A percentile compares a stretch with the other conserved stretches of the same genome.
Conservation (phyloP, 2,113 vertebrate genomes). For the Nestor notabilis region DNA sequence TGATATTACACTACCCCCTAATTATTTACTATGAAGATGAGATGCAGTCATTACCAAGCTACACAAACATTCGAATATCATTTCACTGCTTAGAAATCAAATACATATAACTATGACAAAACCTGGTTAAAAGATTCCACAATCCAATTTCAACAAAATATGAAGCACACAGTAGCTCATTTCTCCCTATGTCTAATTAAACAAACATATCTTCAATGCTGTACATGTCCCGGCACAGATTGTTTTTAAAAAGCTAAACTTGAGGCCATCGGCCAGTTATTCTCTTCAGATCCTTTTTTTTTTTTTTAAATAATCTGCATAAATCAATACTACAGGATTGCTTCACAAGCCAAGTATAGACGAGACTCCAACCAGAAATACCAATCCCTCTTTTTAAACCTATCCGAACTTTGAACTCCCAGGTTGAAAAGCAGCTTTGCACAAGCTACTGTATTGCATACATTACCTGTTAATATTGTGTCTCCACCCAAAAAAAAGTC, state of each 20-base stretch:
- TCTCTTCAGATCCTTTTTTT: not conserved
- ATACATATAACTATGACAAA: not conserved
- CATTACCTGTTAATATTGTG: not conserved
- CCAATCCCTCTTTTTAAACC: not conserved
- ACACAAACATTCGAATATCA: not conserved
- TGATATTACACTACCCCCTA: not conserved
- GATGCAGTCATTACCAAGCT: not conserved
- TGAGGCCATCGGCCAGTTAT: not conserved
- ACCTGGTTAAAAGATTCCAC: not conserved
- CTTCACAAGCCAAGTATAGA: not conserved
- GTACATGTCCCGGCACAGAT: not conserved
- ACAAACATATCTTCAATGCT: not conserved
- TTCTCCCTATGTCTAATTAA: not conserved
- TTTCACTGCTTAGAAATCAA: not conserved
- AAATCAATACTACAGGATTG: not conserved
- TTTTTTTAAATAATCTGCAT: not conserved
- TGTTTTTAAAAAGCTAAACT: not conserved
- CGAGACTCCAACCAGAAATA: not conserved
- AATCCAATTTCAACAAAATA: not conserved
- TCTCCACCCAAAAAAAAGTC: accelerated
- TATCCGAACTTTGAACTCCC: not conserved
- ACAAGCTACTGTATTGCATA: not conserved
- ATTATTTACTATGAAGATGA: not conserved
- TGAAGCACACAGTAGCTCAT: not conserved
- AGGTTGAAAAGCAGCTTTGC: slow-evolving; percentile 22